These are phyloP conservation scores for Lydus trimaculatus DNA, from an alignment of 2,888 invertebrate genomes.

Conservation along the genomic window DNA sequence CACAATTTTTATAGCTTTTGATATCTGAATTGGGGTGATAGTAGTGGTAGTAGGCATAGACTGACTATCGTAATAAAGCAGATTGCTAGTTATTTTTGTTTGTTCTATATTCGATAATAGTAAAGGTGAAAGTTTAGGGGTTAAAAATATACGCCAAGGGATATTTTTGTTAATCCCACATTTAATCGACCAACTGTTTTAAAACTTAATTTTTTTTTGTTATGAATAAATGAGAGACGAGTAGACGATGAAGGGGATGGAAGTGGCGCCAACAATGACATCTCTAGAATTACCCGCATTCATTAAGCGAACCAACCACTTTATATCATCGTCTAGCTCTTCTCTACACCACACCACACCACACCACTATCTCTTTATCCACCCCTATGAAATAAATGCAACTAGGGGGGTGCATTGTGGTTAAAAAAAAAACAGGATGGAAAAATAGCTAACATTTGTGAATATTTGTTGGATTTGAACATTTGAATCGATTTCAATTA, in stretches of 20 bases:
- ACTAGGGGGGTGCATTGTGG: background rate
- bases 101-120: background rate
- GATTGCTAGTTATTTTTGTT: no score
- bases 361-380: constrained; percentile 21
- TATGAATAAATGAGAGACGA: background rate
- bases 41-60: no score
- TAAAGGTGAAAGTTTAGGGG: background rate
- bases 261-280: constrained; percentile 20
- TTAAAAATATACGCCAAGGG: background rate
- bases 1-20: background rate
- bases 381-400: constrained; percentile 13
- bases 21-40: background rate
- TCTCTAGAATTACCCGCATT: constrained; percentile 22
- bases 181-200: background rate
- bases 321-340: background rate
- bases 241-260: constrained; percentile 10
- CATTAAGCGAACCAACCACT: constrained; percentile 14
- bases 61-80: no score
- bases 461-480: background rate
- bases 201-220: background rate
- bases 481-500: background rate
- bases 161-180: background rate
- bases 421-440: background rate
- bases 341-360: constrained; percentile 6
- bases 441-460: background rate